Evolutionary conservation across 2,888 invertebrate genomes (phyloP).

Genomic region (Peribatodes rhomboidaria): DNA sequence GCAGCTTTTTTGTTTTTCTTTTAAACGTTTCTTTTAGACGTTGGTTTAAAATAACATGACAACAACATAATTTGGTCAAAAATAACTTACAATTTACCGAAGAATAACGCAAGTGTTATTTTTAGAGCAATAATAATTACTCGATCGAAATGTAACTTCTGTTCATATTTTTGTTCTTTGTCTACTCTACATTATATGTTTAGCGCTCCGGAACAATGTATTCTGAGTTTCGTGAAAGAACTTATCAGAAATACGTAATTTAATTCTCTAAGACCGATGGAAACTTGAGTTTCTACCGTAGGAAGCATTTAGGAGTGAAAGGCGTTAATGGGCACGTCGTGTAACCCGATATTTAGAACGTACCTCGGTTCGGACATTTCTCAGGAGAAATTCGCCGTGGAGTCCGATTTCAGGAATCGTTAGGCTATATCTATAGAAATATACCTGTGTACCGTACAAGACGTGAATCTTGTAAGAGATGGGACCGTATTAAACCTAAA

Average conservation of each 20-base stretch:
- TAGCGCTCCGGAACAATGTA: conserved; percentile 21
- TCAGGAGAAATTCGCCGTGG: conserved; percentile 33
- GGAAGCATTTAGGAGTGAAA: conserved; percentile 56
- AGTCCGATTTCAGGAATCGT: conserved; percentile 35
- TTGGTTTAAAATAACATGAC: not conserved
- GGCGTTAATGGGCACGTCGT: conserved; percentile 65
- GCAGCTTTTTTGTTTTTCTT: too few relatives aligned
- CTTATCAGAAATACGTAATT: conserved; percentile 45
- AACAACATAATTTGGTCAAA: not conserved
- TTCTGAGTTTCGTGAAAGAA: conserved; percentile 34
- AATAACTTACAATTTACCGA: not conserved
- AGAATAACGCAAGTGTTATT: conserved; percentile 2
- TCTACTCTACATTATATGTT: conserved; percentile 25
- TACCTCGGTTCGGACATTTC: conserved; percentile 51
- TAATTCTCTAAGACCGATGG: conserved; percentile 43
- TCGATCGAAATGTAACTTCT: conserved; percentile 2
- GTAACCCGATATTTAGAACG: conserved; percentile 66
- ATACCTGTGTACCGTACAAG: too few relatives aligned
- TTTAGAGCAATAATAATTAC: not conserved
- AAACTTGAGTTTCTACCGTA: conserved; percentile 46
- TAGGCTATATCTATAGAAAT: conserved; percentile 11
- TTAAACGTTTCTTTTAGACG: too few relatives aligned
- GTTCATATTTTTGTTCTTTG: conserved; percentile 18
- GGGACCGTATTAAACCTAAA: not conserved
- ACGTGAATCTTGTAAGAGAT: not conserved